Percentiles rank a stretch among this genome's conserved stretches.
Evolutionary conservation across 2,113 vertebrate species (phyloP).

Genomic region (Phodopus roborovskii): DNA sequence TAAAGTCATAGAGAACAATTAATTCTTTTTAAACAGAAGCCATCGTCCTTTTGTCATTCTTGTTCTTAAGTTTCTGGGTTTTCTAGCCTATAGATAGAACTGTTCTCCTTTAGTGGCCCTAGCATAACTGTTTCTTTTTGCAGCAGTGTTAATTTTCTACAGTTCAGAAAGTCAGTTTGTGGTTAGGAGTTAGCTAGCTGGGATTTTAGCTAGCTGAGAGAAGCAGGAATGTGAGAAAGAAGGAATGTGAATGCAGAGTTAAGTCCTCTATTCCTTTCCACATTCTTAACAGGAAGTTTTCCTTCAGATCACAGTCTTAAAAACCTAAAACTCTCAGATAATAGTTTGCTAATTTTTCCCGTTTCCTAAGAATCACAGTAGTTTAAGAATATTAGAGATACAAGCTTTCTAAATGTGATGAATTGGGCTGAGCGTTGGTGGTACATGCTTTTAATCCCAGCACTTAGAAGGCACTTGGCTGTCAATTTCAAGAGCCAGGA

Average conservation of each 20-base stretch:
- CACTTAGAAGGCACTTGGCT: neutral
- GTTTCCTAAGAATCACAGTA: neutral
- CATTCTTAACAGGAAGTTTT: neutral
- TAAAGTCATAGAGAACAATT: neutral
- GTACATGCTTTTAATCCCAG: neutral
- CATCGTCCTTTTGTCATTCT: slow-evolving; percentile 14
- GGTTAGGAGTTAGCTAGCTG: neutral
- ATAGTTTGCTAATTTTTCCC: neutral
- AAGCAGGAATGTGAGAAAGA: slow-evolving; percentile 16
- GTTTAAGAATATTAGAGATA: neutral
- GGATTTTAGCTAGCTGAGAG: slow-evolving; percentile 27
- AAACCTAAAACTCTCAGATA: slow-evolving; percentile 16
- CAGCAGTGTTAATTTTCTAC: neutral
- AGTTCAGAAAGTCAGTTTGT: slow-evolving; percentile 25
- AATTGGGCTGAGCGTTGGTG: neutral
- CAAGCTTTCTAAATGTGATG: neutral
- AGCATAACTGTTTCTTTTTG: slow-evolving; percentile 28
- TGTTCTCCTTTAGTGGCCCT: neutral
- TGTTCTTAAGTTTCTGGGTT: slow-evolving; percentile 20
- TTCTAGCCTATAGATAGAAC: neutral
- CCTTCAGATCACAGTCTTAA: neutral
- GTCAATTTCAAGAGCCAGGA: neutral
- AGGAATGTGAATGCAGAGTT: neutral
- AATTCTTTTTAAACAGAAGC: neutral
- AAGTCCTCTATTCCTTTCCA: neutral